A percentile compares a stretch with the other conserved stretches of the same genome.
These are phyloP conservation scores for Papilio machaon DNA, from an alignment of 1,140 invertebrate genomes.

Conservation along the genomic window DNA sequence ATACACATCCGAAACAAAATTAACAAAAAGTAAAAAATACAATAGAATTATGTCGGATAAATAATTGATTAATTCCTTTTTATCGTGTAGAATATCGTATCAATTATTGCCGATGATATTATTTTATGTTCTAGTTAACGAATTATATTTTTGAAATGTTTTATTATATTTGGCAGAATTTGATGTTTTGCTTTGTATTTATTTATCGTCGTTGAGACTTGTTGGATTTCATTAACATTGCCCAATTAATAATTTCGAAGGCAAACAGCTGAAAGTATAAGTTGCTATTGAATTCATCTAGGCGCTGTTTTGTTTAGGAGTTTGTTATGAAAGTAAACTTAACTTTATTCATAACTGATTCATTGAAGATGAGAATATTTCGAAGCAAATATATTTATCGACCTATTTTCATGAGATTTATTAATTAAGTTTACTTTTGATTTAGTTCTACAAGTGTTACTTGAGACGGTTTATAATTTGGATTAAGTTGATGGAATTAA, in stretches of 20 bases:
- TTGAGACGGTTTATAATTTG: background rate
- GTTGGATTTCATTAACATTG: constrained; percentile 13
- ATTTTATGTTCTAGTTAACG: too few species aligned
- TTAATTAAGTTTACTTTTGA: constrained; percentile 20
- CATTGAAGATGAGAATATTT: background rate
- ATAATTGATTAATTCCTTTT: too few species aligned
- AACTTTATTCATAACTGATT: constrained; percentile 25
- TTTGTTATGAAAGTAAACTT: constrained; percentile 22
- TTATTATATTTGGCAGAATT: background rate
- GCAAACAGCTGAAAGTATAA: constrained; percentile 14
- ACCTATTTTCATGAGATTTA: background rate
- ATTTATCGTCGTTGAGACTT: background rate
- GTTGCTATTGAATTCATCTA: constrained; percentile 17
- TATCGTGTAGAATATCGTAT: too few species aligned
- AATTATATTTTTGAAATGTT: background rate
- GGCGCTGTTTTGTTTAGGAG: constrained; percentile 21
- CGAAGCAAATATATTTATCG: background rate
- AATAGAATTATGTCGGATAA: too few species aligned
- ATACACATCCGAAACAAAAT: too few species aligned
- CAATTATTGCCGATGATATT: too few species aligned
- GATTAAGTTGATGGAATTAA: background rate
- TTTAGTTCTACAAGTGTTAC: background rate
- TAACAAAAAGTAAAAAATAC: too few species aligned
- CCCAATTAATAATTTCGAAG: constrained; percentile 7
- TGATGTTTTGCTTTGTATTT: background rate